A percentile compares a stretch with the other conserved stretches of the same genome.
phyloP scores from a whole-genome alignment of 2,797 vertebrate species.

The Luscinia luscinia region DNA sequence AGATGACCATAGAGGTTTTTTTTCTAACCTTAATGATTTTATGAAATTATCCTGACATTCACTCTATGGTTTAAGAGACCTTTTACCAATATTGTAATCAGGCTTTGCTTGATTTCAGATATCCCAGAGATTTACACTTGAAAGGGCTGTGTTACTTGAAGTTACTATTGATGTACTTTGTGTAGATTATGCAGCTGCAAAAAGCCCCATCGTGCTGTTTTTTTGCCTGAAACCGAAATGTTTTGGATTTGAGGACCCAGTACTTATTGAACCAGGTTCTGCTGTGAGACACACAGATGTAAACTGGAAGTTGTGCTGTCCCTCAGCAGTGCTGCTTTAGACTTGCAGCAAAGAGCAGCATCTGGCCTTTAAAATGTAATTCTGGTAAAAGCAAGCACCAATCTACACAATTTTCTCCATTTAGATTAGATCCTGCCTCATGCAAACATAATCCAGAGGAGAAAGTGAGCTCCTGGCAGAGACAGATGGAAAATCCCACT shows the following conservation, averaged over 20 bases:
- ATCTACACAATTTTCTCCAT: background rate
- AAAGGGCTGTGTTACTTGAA: background rate
- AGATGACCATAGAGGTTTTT: background rate
- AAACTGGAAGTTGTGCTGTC: background rate
- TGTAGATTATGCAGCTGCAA: background rate
- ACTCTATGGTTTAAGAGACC: background rate
- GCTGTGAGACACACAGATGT: background rate
- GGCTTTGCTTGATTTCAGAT: background rate
- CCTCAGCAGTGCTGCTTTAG: background rate
- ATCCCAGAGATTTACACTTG: background rate
- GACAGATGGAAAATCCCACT: constrained; percentile 26
- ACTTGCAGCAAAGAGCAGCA: background rate
- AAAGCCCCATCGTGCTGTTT: background rate
- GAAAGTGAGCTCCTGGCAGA: constrained; percentile 4
- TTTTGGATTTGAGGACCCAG: background rate
- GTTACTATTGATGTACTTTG: background rate
- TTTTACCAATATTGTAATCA: background rate
- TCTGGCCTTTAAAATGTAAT: constrained; percentile 14
- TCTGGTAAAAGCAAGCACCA: background rate
- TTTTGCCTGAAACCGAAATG: background rate
- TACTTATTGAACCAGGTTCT: background rate
- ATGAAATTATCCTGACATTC: background rate
- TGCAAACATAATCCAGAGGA: constrained; percentile 6
- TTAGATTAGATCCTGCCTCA: background rate
- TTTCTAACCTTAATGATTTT: background rate